phyloP scores from a whole-genome alignment of 1,140 invertebrate genomes.

The Drosophila hydei region DNA sequence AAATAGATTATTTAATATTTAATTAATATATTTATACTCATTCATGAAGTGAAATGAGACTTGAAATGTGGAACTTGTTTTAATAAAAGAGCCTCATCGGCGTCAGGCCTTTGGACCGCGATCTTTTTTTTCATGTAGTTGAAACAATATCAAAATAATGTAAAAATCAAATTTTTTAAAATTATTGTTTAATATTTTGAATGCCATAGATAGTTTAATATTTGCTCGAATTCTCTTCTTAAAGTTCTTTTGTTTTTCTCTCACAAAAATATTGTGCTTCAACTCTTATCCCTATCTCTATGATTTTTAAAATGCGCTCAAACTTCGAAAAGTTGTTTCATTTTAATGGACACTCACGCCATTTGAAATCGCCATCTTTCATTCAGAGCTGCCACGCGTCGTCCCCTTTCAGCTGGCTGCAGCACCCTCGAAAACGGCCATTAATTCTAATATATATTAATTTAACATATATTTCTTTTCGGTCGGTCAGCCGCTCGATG shows the following conservation, averaged over 20 bases:
- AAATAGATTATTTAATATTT: constrained; percentile 20
- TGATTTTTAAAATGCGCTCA: neutral
- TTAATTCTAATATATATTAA: constrained; percentile 76
- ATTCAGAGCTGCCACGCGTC: constrained; percentile 2
- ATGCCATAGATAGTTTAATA: too few relatives aligned
- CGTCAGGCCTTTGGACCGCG: too few relatives aligned
- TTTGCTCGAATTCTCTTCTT: neutral
- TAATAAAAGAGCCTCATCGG: too few relatives aligned
- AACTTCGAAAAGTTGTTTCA: neutral
- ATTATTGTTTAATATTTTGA: too few relatives aligned
- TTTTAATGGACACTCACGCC: constrained; percentile 17
- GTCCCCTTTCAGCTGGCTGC: constrained; percentile 7
- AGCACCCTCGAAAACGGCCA: constrained; percentile 44
- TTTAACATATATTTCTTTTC: constrained; percentile 69
- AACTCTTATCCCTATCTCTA: neutral
- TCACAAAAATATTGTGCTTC: too few relatives aligned
- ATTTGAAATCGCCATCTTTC: constrained; percentile 23
- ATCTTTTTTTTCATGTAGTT: too few relatives aligned
- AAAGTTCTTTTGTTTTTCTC: neutral
- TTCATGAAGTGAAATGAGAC: too few relatives aligned
- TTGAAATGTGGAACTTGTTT: too few relatives aligned
- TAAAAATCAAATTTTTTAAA: too few relatives aligned
- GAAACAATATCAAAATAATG: too few relatives aligned
- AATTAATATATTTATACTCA: constrained; percentile 23
- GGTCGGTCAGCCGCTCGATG: constrained; percentile 61